Evolutionary conservation across 2,113 vertebrate genomes (phyloP).

Genomic region (Ailurus styani): DNA sequence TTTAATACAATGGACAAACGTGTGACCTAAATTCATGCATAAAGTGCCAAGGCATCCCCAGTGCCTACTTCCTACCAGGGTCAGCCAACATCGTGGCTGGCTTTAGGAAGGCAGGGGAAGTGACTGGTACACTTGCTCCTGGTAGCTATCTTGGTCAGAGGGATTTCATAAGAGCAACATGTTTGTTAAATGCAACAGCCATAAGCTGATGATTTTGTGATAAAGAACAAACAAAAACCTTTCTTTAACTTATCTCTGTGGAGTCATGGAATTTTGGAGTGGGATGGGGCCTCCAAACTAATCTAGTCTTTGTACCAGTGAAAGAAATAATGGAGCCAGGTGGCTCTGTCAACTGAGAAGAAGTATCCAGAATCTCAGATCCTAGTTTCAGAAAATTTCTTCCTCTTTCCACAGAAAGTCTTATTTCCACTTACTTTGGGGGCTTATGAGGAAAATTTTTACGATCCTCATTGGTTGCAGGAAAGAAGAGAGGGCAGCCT

Average conservation of each 20-base stretch:
- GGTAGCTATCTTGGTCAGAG: not conserved
- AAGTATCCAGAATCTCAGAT: not conserved
- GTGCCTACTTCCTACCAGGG: not conserved
- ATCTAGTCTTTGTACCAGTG: not conserved
- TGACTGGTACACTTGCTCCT: not conserved
- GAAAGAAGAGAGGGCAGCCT: not conserved
- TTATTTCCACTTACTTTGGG: not conserved
- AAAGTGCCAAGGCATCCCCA: not conserved
- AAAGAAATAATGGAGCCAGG: not conserved
- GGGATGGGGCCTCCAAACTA: not conserved
- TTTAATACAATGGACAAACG: not conserved
- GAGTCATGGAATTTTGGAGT: not conserved
- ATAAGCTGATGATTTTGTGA: not conserved
- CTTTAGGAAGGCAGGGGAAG: not conserved
- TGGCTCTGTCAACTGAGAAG: not conserved
- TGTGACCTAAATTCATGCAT: not conserved
- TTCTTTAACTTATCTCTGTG: not conserved
- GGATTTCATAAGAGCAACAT: not conserved
- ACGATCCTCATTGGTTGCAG: not conserved
- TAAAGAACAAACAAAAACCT: not conserved
- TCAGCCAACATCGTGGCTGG: not conserved
- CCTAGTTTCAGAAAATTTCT: not conserved
- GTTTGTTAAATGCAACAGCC: not conserved
- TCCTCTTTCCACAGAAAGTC: not conserved
- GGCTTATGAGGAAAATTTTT: not conserved